Conservation (phyloP, 2,888 invertebrate genomes). For the Polia nebulosa region DNA sequence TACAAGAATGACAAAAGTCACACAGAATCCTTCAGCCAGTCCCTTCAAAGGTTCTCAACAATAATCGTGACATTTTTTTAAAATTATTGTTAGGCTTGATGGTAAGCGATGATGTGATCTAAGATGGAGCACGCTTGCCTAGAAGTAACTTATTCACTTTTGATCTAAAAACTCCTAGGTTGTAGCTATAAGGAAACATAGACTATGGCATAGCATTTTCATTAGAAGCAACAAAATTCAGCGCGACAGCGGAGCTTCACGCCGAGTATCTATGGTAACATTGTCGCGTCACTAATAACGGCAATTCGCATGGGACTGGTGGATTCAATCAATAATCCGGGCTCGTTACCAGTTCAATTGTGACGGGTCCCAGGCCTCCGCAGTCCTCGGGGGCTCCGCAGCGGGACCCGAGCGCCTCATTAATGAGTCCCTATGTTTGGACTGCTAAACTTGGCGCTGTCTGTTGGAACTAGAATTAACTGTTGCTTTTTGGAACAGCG, state of each 20-base stretch:
- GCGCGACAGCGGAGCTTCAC: background rate
- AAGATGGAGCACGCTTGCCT: no score
- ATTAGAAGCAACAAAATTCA: constrained; percentile 11
- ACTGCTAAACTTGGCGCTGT: constrained; percentile 48
- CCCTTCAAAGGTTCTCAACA: background rate
- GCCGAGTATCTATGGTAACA: constrained; percentile 32
- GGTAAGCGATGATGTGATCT: no score
- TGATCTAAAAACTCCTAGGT: no score
- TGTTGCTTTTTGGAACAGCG: constrained; percentile 43
- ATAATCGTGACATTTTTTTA: background rate
- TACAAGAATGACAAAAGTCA: background rate
- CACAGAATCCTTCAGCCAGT: no score
- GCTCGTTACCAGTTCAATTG: constrained; percentile 80
- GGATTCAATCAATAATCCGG: constrained; percentile 80
- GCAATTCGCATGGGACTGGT: constrained; percentile 73
- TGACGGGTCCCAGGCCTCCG: constrained; percentile 74
- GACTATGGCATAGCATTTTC: no score
- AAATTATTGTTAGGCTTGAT: no score
- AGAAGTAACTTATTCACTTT: no score
- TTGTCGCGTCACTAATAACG: constrained; percentile 67
- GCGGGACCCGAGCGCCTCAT: constrained; percentile 49
- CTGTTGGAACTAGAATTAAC: constrained; percentile 49
- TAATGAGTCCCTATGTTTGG: constrained; percentile 61
- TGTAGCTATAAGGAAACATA: no score
- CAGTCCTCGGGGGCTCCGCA: constrained; percentile 55